A percentile compares a stretch with the other conserved stretches of the same genome.
These are phyloP conservation scores for Clarias batrachus DNA, from an alignment of 2,113 vertebrate genomes.

Conservation along the genomic window DNA sequence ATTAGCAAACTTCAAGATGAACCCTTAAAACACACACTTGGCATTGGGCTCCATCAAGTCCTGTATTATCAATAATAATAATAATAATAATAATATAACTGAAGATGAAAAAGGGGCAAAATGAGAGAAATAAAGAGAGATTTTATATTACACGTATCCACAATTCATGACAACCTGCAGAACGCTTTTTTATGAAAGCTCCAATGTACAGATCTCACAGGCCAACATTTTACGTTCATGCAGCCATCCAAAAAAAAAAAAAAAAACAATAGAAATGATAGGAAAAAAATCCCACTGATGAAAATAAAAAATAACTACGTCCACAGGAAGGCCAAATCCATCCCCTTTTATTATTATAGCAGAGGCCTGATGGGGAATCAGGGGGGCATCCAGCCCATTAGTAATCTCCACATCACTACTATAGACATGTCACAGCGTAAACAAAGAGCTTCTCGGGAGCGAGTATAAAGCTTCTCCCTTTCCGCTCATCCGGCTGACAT, in stretches of 20 bases:
- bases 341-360: background rate
- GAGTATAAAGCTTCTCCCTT: background rate
- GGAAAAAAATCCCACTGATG: background rate
- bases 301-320: background rate
- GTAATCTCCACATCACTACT: constrained; percentile 21
- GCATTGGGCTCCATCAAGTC: constrained; percentile 43
- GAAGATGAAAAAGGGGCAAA: background rate
- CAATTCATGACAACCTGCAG: constrained; percentile 23
- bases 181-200: background rate
- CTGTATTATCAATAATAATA: background rate
- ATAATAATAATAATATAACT: background rate
- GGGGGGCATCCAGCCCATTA: background rate
- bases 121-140: background rate
- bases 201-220: background rate
- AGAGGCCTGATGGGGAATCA: background rate
- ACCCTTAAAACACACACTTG: constrained; percentile 52
- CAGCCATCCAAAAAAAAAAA: background rate
- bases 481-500: constrained; percentile 9
- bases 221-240: constrained; percentile 13
- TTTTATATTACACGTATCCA: constrained; percentile 1
- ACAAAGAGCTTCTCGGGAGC: constrained; percentile 17
- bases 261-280: background rate
- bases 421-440: constrained; percentile 25
- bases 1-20: constrained; percentile 39
- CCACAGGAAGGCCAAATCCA: constrained; percentile 8